Base-by-base conservation (phyloP, 2,113 vertebrate species). In the Camelus bactrianus region DNA sequence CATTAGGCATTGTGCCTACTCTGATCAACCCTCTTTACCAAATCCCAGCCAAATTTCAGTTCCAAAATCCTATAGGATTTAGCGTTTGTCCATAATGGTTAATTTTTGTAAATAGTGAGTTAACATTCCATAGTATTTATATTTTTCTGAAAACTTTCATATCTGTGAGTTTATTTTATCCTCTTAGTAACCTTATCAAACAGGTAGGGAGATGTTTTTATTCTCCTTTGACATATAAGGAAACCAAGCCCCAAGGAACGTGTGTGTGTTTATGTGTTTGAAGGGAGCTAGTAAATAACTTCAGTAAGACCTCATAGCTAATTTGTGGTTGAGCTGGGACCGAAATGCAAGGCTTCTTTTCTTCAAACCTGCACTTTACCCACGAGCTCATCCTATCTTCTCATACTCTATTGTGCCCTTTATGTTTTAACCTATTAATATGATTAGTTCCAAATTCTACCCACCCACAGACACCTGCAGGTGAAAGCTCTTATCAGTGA, bases 81-180 rank as follows among this genome's bases (percentile, higher is more conserved):
- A 87, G 14, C 16, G 50, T 80, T 95, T 92, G 42, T 89, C 79
- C 9, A 38, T 24, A 65, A 48, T 30, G 28, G 17, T 13, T 85
- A 14, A 24, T 87, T 92, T 89, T 46, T 60, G 56, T 56, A 81
- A 81, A 19, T n/a, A 48, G 72, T n/a, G 52, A 75, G 76, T 91
- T 94, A 92, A 67, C 4, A 20, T 56, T 91, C 20, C 46, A 5
- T 28, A 32, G 8, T 46, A 84, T 15, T 60, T 90, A 48, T 8
- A 60, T 64, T 94, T 94, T 97, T 82, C 73, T 98, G 28, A 69
- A 93, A 96, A 84, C 50, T 90, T 20, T 80, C 32, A 16, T 73
- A 81, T 50, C 32, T 76, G 10, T 75, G 10, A 54, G 22, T n/a
- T 94, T 62, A 42, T 82, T 95, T 89, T 91, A n/a, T 89, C 54